phyloP scores from a whole-genome alignment of 2,888 invertebrate species.

The Ochropleura leucogaster region DNA sequence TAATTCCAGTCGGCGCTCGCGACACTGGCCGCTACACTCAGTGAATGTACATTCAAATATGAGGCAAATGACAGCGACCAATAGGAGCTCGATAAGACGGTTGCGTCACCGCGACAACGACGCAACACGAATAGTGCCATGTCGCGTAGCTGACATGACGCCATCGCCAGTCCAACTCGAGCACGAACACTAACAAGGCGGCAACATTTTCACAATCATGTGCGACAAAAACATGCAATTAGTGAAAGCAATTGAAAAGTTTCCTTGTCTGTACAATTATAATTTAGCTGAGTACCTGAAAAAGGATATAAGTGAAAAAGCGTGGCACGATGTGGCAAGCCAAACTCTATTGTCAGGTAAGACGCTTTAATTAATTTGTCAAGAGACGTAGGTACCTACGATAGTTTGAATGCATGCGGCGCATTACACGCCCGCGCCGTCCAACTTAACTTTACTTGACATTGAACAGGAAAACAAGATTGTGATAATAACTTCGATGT shows the following conservation, averaged over 20 bases:
- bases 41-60: conserved; percentile 49
- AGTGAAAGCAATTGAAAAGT: conserved; percentile 71
- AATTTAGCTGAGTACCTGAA: conserved; percentile 70
- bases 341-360: conserved; percentile 70
- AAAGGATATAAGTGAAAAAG: conserved; percentile 72
- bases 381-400: neutral
- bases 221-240: conserved; percentile 72
- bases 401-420: neutral
- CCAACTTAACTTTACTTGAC: conserved; percentile 2
- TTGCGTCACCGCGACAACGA: conserved; percentile 69
- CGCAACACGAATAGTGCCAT: conserved; percentile 68
- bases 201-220: conserved; percentile 61
- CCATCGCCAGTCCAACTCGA: conserved; percentile 52
- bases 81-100: conserved; percentile 46
- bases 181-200: conserved; percentile 37
- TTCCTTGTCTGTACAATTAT: conserved; percentile 73
- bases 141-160: conserved; percentile 70
- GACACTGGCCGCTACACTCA: conserved; percentile 39
- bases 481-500: neutral
- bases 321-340: conserved; percentile 73
- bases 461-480: neutral
- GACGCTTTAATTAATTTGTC: conserved; percentile 27
- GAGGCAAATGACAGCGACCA: conserved; percentile 43
- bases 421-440: neutral
- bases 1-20: conserved; percentile 39